Evolutionary conservation across 2,888 invertebrate genomes (phyloP), one percentile per base, ranked within the genome.

Genomic region (Myathropa florea): DNA sequence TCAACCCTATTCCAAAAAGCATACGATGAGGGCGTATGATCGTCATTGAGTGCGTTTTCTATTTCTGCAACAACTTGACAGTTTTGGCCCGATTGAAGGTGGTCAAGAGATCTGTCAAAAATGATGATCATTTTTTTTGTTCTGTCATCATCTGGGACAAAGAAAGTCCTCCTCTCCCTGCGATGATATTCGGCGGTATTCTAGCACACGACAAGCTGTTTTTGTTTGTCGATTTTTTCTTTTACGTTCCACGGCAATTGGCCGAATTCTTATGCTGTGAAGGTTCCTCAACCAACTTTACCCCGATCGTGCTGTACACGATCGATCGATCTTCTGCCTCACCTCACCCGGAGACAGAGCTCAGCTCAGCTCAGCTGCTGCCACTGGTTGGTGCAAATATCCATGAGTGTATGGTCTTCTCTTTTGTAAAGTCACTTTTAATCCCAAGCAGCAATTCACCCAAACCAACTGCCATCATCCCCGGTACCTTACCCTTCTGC

Each of bases 201-300:
- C 57, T 24, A 57, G 24, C 24, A 57, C 57, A 24, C 46, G 63
- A 73, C 46, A 65, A 67, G 23, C 70, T 28, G 33, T 33, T 12
- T 10, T 33, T 33, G n/a, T 33, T 33, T 33, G 1, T 4, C 7
- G 3, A 7, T 2, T 30, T 30, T 3, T 10, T 10, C 30, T 30
- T 33, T 33, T 33, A 33, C 33, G 33, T 33, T 33, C 12, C 33
- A 33, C 21, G 70, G 68, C 82, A 73, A 78, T 85, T 85, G 85
- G 85, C 85, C 85, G 82, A 85, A 85, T 85, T 82, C 85, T 85
- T 85, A 77, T 77, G 59, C 65, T 77, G 76, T 64, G 57, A 85
- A 82, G 82, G 73, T 85, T 85, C 76, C 57, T 33, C 30, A 33
- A 33, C 30, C 10, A 10, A 1, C 30, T 33, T 33, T 33, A 33